Base-by-base conservation (phyloP, 2,888 invertebrate species). In the Oligia strigilis region DNA sequence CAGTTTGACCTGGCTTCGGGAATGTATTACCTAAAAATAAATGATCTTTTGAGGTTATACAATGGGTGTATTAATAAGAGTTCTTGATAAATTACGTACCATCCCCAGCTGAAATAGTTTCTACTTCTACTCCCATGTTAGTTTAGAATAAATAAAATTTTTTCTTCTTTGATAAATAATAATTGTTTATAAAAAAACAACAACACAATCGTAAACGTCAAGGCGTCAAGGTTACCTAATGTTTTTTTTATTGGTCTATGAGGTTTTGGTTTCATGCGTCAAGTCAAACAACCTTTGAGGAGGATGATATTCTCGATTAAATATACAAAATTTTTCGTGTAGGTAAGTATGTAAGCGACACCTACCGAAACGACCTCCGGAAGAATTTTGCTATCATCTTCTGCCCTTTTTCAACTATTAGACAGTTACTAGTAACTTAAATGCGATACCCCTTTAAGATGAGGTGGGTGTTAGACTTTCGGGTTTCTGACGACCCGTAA, bases 1-100 rank as follows among this genome's bases (percentile, higher is more conserved):
- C 99, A 66, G 98, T 99, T 97, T 99, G 99, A 17, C 99, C 99
- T 74, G 98, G 97, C 97, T 99, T 99, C 4, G 99, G 99, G 94
- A 98, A 99, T 52, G 99, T 99, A 91, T 97, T 97, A 83, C 99
- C 99, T 99, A 94, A 72, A 75, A 65, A 46, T 62, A 55, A 66
- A 58, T 36, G 9, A n/a, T 58, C 36, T 71, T 70, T 72, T 67
- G 55, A 90, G 92, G 91, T 93, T 93, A 91, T 80, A 69, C 17
- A 62, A 55, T 60, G 72, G 62, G 73, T 80, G 73, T 71, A 67
- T 11, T 46, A 6, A 19, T 64, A 19, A 0, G 65, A 49, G 66
- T 72, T 78, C 29, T 9, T 71, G 40, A 72, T n/a, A 70, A 65
- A 76, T 60, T 82, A 89, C 88, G 9, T 80, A 96, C 97, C 96